These are phyloP conservation scores for Artemia sinica DNA, from an alignment of 2,888 invertebrate species.

Conservation along the genomic window DNA sequence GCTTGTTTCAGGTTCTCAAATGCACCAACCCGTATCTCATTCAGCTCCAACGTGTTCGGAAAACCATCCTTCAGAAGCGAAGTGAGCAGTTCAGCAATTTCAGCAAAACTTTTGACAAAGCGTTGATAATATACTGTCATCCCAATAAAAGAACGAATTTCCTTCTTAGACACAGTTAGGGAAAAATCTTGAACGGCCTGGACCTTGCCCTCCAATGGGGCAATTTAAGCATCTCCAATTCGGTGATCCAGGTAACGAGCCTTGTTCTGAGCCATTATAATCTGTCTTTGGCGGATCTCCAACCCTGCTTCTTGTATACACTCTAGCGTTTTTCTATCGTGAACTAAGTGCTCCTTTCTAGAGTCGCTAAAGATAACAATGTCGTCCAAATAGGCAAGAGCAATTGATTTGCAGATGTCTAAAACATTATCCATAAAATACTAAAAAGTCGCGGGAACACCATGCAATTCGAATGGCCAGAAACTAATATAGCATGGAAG, in stretches of 20 bases:
- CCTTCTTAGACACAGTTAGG: neutral
- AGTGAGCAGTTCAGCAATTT: constrained; percentile 17
- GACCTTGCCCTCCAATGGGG: constrained; percentile 11
- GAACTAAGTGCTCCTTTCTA: constrained; percentile 11
- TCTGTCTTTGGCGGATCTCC: neutral
- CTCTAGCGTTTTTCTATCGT: neutral
- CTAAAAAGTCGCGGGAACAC: constrained; percentile 28
- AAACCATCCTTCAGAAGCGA: constrained; percentile 9
- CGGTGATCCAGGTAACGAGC: constrained; percentile 13
- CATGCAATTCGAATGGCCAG: constrained; percentile 29
- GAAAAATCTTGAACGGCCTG: constrained; percentile 14
- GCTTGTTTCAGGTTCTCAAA: constrained; percentile 26
- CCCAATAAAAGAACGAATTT: constrained; percentile 15
- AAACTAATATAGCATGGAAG: constrained; percentile 31
- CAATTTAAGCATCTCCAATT: neutral
- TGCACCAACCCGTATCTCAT: constrained; percentile 22
- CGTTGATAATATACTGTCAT: constrained; percentile 18
- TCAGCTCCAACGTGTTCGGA: neutral
- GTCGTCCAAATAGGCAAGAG: constrained; percentile 9
- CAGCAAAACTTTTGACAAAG: constrained; percentile 13
- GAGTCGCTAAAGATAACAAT: neutral
- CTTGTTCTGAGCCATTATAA: neutral
- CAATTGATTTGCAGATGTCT: neutral
- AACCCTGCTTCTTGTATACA: constrained; percentile 15
- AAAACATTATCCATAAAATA: constrained; percentile 28